Evolutionary conservation across 2,888 invertebrate genomes (phyloP), one percentile per base, ranked within the genome.

Genomic region (Cancer borealis): DNA sequence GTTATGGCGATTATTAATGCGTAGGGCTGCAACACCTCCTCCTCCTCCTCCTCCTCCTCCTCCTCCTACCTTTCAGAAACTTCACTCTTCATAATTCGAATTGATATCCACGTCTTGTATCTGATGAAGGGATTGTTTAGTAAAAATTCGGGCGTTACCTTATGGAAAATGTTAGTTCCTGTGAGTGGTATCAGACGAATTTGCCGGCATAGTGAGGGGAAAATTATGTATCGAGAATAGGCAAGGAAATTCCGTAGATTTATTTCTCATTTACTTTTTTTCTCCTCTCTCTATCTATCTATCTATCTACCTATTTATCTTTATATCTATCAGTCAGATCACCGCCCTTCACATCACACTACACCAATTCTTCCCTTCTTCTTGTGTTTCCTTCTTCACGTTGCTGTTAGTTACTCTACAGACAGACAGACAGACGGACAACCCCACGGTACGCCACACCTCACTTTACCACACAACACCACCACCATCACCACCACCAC

Each of bases 1-100:
- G 73, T 73, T 93, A 89, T 60, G 46, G 73, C 73, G 66, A 93
- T 93, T 93, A 93, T 93, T 93, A 93, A 93, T 93, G 92, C 88
- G 73, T 73, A 88, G 88, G n/a, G 73, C 92, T 87, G 54, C 92
- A 91, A 45, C 45, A 17, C 45, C 66, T 88, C 92, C 49, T 30
- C 30, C 66, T 39, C 66, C 46, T 26, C 17, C 66, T 46, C 21
- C 60, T 26, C 45, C 39, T 12, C 17, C 89, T 26, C 49, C 89
- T n/a, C 45, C 89, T 45, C 66, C 12, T 45, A 66, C 4, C 91
- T 47, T n/a, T 30, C 30, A 30, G n/a, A 14, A 88, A 26, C 30
- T 84, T 39, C 17, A 84, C 84, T 1, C 10, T 14, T 84, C 84
- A 84, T 14, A 39, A 39, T 84, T 39, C 39, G 12, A 14, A 39